Base-by-base conservation (phyloP, 2,113 vertebrate species). In the Phyllopteryx taeniolatus region DNA sequence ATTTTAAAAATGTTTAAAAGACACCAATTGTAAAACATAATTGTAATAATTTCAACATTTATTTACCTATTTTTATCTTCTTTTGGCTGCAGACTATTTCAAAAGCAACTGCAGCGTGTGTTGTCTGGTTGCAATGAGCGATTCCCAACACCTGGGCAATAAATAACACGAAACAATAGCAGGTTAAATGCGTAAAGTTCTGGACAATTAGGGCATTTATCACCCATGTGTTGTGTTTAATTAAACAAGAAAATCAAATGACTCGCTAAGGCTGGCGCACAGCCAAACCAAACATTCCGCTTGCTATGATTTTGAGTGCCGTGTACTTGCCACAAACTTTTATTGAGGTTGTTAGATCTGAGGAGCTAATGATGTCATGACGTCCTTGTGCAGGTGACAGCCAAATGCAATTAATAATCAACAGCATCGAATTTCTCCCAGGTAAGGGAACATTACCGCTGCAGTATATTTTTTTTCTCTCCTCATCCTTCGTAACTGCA, bases 311-410 rank as follows among this genome's bases (percentile, higher is more conserved):
- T 64, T 76, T 61, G 33, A 43, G 62, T 4, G 57, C 7, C 4
- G 22, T n/a, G 4, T 57, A 2, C 22, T 27, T 3, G 11, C 51
- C n/a, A 20, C 47, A 61, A 22, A 57, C 57, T 43, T 70, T 67
- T 64, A 76, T 64, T 56, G 63, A 67, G 56, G 60, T 14, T 59
- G 42, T 11, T 69, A 70, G 46, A 73, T 71, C 67, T 39, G 77
- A 72, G 22, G 68, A 43, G 47, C 46, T 51, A 67, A 75, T 62
- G 60, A 60, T 33, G 8, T 27, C 57, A 59, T 7, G 12, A 71
- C 39, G 75, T 72, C 53, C 2, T 3, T 54, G 8, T 33, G 54
- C 56, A 61, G 74, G 78, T 73, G 64, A 79, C 42, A n/a, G 49
- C 15, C 49, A 17, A 53, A 19, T 5, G 19, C 17, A 54, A 54